Evolutionary conservation across 2,797 vertebrate genomes (phyloP).

Genomic region (Sus cebifrons): DNA sequence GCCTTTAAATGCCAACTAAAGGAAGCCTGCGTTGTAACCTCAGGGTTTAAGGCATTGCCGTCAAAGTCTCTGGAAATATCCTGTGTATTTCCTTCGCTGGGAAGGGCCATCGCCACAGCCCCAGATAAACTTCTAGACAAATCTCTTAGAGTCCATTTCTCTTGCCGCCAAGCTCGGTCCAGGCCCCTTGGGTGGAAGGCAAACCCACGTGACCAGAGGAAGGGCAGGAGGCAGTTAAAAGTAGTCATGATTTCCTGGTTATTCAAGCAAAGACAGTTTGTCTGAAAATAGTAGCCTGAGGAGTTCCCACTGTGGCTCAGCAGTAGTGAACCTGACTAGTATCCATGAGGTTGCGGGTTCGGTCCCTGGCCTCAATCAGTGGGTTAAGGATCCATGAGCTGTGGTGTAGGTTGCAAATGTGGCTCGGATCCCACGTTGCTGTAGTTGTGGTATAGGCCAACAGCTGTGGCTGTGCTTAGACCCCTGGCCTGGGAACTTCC

Average conservation of each 20-base stretch:
- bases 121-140: background rate
- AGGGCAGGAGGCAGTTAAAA: background rate
- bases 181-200: no score
- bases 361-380: no score
- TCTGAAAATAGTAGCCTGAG: constrained; percentile 83
- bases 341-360: no score
- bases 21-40: background rate
- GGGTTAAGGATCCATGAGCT: no score
- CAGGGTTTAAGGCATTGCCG: background rate
- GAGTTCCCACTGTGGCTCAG: no score
- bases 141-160: background rate
- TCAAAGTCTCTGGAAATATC: background rate
- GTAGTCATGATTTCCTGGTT: constrained; percentile 71
- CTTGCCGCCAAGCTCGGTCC: background rate
- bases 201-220: background rate
- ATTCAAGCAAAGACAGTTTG: constrained; percentile 78
- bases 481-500: no score
- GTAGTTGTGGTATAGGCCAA: no score
- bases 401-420: no score
- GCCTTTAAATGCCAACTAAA: background rate
- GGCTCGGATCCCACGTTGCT: no score
- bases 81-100: background rate
- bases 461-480: no score
- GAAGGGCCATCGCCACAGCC: background rate
- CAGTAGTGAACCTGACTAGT: no score